A percentile compares a stretch with the other conserved stretches of the same genome.
phyloP scores from a whole-genome alignment of 2,797 vertebrate genomes.

The Tolypeutes matacus region DNA sequence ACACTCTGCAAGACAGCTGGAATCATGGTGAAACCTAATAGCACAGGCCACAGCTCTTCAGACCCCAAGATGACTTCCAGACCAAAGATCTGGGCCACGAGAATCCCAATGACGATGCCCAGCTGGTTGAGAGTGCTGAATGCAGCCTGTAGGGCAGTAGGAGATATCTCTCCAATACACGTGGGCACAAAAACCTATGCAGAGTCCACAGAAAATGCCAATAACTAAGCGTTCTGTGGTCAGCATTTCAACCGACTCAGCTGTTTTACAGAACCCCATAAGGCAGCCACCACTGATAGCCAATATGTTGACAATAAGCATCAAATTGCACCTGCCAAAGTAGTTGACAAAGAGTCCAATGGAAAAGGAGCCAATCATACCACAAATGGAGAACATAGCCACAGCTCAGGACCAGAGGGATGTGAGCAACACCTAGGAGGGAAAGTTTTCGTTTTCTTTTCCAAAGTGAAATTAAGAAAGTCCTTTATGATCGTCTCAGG shows the following conservation, averaged over 20 bases:
- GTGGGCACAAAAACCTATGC: constrained; percentile 97
- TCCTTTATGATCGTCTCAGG: constrained; percentile 91
- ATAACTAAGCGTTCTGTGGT: constrained; percentile 94
- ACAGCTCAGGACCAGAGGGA: constrained; percentile 95
- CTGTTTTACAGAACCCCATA: constrained; percentile 93
- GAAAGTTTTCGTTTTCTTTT: constrained; percentile 84
- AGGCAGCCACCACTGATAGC: constrained; percentile 92
- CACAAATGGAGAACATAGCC: constrained; percentile 96
- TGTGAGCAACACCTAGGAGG: constrained; percentile 87
- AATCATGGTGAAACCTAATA: constrained; percentile 87
- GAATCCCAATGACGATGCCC: constrained; percentile 96
- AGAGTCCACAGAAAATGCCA: constrained; percentile 95
- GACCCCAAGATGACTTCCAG: constrained; percentile 88
- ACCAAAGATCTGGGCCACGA: constrained; percentile 94
- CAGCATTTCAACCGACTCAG: constrained; percentile 94
- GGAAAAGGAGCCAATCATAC: constrained; percentile 97
- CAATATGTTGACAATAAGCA: constrained; percentile 94
- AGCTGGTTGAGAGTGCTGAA: constrained; percentile 97
- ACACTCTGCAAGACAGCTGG: constrained; percentile 86
- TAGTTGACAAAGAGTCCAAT: constrained; percentile 94
- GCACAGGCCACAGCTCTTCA: constrained; percentile 86
- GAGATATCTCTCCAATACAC: constrained; percentile 96
- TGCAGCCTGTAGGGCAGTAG: constrained; percentile 94
- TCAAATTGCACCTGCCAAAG: constrained; percentile 97
- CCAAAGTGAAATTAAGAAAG: constrained; percentile 93